Evolutionary conservation across 2,113 vertebrate genomes (phyloP).

Genomic region (Odontesthes bonariensis): DNA sequence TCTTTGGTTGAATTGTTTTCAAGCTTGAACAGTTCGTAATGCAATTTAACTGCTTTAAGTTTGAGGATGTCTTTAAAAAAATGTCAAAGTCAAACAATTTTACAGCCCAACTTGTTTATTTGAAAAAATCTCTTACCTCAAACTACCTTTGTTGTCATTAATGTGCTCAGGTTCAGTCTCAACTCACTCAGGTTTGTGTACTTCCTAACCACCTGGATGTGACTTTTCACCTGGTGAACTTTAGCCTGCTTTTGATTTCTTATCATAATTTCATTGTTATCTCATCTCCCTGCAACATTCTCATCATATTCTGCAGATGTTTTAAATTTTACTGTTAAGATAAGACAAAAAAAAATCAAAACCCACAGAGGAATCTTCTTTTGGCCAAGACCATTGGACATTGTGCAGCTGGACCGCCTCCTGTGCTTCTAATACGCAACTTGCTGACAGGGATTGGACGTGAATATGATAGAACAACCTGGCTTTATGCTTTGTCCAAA

Average conservation of each 20-base stretch:
- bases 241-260: constrained; percentile 22
- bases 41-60: too few relatives aligned
- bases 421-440: neutral
- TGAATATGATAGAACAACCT: too few relatives aligned
- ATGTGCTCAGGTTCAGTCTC: neutral
- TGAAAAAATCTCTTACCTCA: too few relatives aligned
- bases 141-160: too few relatives aligned
- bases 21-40: too few relatives aligned
- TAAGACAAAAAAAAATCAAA: neutral
- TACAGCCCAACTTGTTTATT: too few relatives aligned
- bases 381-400: neutral
- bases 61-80: too few relatives aligned
- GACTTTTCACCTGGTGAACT: constrained; percentile 54
- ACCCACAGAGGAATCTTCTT: too few relatives aligned
- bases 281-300: constrained; percentile 16
- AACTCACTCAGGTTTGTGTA: neutral
- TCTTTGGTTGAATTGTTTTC: too few relatives aligned
- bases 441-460: too few relatives aligned
- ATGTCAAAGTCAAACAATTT: too few relatives aligned
- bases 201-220: neutral
- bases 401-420: neutral
- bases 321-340: neutral
- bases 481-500: too few relatives aligned
- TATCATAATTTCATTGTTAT: constrained; percentile 9
- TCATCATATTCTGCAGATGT: constrained; percentile 9